These are phyloP conservation scores for Parotia lawesii DNA, from an alignment of 2,113 vertebrate species.

Conservation along the genomic window DNA sequence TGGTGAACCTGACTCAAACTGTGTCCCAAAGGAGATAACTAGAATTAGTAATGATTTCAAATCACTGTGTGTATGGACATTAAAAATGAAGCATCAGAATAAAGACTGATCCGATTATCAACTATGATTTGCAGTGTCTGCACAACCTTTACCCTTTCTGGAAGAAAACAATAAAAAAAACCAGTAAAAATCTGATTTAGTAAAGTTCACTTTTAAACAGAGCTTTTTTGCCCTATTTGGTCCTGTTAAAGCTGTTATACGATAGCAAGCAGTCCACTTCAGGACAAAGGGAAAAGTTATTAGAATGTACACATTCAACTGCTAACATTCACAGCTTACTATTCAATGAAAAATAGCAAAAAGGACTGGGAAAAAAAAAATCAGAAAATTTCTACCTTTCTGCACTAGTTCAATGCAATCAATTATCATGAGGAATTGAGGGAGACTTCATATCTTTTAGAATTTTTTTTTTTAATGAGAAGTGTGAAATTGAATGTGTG, in stretches of 20 bases:
- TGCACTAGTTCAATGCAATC: not conserved
- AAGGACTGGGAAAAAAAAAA: not conserved
- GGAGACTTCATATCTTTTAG: not conserved
- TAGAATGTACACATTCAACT: no score
- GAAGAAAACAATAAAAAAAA: not conserved
- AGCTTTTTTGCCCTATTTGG: not conserved
- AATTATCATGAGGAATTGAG: not conserved
- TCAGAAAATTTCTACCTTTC: not conserved
- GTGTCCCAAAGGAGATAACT: not conserved
- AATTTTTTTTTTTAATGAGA: not conserved
- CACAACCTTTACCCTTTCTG: not conserved
- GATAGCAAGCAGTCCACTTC: not conserved
- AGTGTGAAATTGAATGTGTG: not conserved
- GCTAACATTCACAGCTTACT: not conserved
- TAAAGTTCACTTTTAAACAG: not conserved
- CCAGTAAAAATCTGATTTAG: not conserved
- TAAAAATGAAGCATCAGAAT: not conserved
- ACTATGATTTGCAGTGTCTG: not conserved
- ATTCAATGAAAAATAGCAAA: not conserved
- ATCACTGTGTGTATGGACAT: not conserved
- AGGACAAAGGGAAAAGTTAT: not conserved
- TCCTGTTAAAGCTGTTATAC: not conserved
- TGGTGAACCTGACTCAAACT: not conserved
- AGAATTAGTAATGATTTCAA: conserved; percentile 22
- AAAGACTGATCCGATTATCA: not conserved